Base-by-base conservation (phyloP, 2,888 invertebrate genomes). In the Platycnemis pennipes region DNA sequence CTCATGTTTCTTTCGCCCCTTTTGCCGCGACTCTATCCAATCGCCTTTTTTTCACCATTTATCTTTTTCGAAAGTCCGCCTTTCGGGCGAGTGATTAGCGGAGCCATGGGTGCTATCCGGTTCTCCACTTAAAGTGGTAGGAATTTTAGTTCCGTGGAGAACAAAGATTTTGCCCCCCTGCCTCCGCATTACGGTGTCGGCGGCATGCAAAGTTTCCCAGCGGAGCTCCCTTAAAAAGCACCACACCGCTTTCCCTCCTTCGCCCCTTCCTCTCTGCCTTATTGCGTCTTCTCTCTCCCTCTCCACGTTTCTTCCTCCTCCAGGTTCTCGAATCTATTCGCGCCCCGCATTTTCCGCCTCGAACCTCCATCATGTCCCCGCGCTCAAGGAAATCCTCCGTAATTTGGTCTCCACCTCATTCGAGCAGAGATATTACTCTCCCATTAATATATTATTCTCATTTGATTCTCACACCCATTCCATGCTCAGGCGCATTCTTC, bases 401-500 rank as follows among this genome's bases (percentile, higher is more conserved):
- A 37, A 77, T 77, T 77, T 77, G 31, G 77, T 11, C 77, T 3
- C 37, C 77, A 37, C 77, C 77, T 77, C 77, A 77, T 77, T 77
- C 37, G 31, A 37, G 37, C 11, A 77, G 77, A 77, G 77, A 77
- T 31, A 37, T 77, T 77, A 37, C 77, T 37, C n/a, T n/a, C 77
- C 77, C 37, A 13, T 77, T 77, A 77, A 77, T 77, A 77, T 77
- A 77, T 77, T 77, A 77, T 77, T 77, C 77, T 77, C 77, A 77
- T 37, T 37, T 77, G 13, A 11, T 77, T 77, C 77, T 37, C 77
- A 4, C 7, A 13, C 77, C 26, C 16, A 77, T 77, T 77, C 16
- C 77, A 16, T 37, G 77, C 13, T 77, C 37, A 11, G 5, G 16
- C 31, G 22, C 37, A 37, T 77, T 5, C 37, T 37, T 77, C 37